phyloP scores from a whole-genome alignment of 2,797 vertebrate genomes.

The Triplophysa yarkandensis region DNA sequence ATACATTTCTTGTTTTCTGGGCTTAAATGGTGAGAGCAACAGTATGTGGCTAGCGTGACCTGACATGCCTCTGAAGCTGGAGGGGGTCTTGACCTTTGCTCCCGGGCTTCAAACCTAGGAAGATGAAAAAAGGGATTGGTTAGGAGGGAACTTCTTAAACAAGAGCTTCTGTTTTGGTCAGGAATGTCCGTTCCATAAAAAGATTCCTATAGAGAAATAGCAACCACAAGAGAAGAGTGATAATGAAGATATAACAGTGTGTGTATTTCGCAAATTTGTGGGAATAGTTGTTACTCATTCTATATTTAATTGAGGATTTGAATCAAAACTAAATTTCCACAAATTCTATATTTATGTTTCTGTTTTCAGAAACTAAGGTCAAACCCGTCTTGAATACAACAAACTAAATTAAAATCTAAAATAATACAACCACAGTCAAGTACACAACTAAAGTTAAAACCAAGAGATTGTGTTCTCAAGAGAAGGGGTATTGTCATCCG shows the following conservation, averaged over 20 bases:
- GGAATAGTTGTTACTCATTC: background rate
- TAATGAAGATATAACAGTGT: slow-evolving; percentile 24
- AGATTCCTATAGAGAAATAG: slow-evolving; percentile 61
- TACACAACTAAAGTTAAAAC: background rate
- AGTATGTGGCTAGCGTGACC: slow-evolving; percentile 81
- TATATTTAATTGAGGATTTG: background rate
- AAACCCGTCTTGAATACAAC: background rate
- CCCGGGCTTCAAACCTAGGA: slow-evolving; percentile 78
- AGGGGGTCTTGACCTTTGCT: slow-evolving; percentile 81
- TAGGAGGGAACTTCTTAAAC: slow-evolving; percentile 76
- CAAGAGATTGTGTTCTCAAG: background rate
- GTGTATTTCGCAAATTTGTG: background rate
- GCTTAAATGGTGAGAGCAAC: slow-evolving; percentile 76
- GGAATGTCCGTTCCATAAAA: slow-evolving; percentile 82
- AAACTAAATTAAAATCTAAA: background rate
- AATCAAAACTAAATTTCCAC: background rate
- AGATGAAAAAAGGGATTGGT: slow-evolving; percentile 78
- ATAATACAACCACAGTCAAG: background rate
- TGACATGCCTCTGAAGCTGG: slow-evolving; percentile 83
- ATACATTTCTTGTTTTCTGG: slow-evolving; percentile 65
- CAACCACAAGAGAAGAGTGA: background rate
- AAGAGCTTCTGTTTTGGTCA: slow-evolving; percentile 80
- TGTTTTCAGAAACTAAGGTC: background rate
- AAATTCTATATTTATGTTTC: background rate
- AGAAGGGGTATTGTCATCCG: background rate